Conservation (phyloP, 1,140 invertebrate genomes). For the Zaprionus gabonicus region DNA sequence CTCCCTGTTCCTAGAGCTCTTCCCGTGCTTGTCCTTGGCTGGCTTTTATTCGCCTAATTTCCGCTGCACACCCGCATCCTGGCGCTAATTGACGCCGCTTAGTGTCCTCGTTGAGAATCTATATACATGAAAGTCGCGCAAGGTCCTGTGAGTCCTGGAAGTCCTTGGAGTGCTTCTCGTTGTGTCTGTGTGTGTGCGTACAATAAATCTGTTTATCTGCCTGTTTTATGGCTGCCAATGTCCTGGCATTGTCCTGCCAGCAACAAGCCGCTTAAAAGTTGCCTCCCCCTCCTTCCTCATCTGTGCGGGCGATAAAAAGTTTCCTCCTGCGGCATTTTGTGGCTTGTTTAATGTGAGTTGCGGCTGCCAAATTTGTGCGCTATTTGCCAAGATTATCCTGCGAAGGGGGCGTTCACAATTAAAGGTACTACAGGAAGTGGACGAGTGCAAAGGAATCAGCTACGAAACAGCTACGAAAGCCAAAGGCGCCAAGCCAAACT, state of each 20-base stretch:
- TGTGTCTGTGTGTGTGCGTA: constrained; percentile 34
- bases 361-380: constrained; percentile 63
- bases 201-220: constrained; percentile 81
- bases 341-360: constrained; percentile 28
- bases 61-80: constrained; percentile 44
- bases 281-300: neutral
- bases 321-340: constrained; percentile 24
- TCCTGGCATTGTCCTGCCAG: constrained; percentile 34
- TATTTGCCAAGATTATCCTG: constrained; percentile 63
- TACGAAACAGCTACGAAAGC: constrained; percentile 30
- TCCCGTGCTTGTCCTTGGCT: constrained; percentile 14
- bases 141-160: neutral
- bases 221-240: constrained; percentile 59
- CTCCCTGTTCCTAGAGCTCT: neutral
- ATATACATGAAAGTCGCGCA: constrained; percentile 54
- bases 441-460: constrained; percentile 18
- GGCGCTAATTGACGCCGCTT: constrained; percentile 64
- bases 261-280: constrained; percentile 54
- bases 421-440: constrained; percentile 29
- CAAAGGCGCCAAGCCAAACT: neutral
- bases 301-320: constrained; percentile 44
- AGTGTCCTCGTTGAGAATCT: constrained; percentile 64
- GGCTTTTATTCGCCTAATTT: constrained; percentile 69
- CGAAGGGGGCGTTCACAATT: constrained; percentile 19
- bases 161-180: constrained; percentile 18